A percentile compares a stretch with the other conserved stretches of the same genome.
Evolutionary conservation across 2,113 vertebrate genomes (phyloP).

Genomic region (Brachionichthys hirsutus): DNA sequence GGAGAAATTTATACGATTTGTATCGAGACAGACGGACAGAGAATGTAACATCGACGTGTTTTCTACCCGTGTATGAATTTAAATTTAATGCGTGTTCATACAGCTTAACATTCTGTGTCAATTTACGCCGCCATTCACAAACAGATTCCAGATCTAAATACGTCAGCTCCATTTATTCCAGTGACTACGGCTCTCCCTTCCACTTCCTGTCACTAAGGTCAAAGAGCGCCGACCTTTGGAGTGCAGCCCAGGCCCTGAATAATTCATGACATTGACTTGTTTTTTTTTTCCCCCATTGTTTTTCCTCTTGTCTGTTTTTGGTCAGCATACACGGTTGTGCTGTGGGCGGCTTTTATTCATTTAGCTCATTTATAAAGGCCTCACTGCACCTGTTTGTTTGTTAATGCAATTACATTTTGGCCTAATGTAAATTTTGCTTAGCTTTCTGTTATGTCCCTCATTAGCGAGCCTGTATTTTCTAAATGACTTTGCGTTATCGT

Average conservation of each 20-base stretch:
- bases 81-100: slow-evolving; percentile 54
- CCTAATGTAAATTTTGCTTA: slow-evolving; percentile 99
- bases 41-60: slow-evolving; percentile 16
- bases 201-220: slow-evolving; percentile 99
- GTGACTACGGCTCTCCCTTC: slow-evolving; percentile 86
- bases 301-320: slow-evolving; percentile 82
- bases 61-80: slow-evolving; percentile 47
- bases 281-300: slow-evolving; percentile 90
- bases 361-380: slow-evolving; percentile 97
- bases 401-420: slow-evolving; percentile 98
- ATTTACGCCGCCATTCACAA: slow-evolving; percentile 59
- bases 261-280: slow-evolving; percentile 99
- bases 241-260: slow-evolving; percentile 91
- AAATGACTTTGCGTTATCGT: slow-evolving; percentile 98
- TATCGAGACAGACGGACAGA: slow-evolving; percentile 19
- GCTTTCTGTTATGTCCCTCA: slow-evolving; percentile 95
- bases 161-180: slow-evolving; percentile 71
- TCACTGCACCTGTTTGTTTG: slow-evolving; percentile 96
- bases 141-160: slow-evolving; percentile 62
- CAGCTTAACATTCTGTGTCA: slow-evolving; percentile 60
- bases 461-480: slow-evolving; percentile 92
- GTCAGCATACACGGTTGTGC: slow-evolving; percentile 95
- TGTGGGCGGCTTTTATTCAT: slow-evolving; percentile 96
- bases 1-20: slow-evolving; percentile 34
- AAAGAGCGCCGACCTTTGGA: slow-evolving; percentile 93